A percentile compares a stretch with the other conserved stretches of the same genome.
These are phyloP conservation scores for Euleptes europaea DNA, from an alignment of 2,113 vertebrate genomes.

Conservation along the genomic window DNA sequence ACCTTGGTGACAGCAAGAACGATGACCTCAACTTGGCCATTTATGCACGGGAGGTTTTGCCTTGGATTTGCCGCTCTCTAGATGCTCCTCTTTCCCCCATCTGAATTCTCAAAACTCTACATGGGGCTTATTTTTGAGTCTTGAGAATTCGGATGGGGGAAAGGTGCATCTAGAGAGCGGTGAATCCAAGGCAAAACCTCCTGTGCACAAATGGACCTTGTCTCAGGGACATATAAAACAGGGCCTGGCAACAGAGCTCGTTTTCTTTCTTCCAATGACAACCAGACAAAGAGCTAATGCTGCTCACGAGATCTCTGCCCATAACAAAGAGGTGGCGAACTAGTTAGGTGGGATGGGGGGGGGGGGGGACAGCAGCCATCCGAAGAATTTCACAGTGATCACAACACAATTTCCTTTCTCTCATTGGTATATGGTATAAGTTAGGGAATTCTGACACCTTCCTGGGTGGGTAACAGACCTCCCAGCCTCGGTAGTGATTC, in stretches of 20 bases:
- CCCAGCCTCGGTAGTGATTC: not conserved
- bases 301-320: not conserved
- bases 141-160: too few relatives aligned
- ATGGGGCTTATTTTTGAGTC: too few relatives aligned
- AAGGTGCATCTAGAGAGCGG: too few relatives aligned
- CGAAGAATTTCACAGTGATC: not conserved
- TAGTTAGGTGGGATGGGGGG: too few relatives aligned
- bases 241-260: not conserved
- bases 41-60: too few relatives aligned
- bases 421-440: too few relatives aligned
- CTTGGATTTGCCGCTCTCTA: too few relatives aligned
- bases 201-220: too few relatives aligned
- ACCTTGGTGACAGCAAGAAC: not conserved
- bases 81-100: too few relatives aligned
- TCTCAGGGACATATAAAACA: not conserved
- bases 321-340: not conserved
- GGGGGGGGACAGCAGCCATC: not conserved
- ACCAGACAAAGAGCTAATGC: not conserved
- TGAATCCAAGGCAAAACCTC: too few relatives aligned
- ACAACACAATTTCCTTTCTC: not conserved
- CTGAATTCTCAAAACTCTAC: too few relatives aligned
- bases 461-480: not conserved
- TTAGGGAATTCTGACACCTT: not conserved
- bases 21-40: not conserved
- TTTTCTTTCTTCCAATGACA: not conserved